These are phyloP conservation scores for Sparus aurata DNA, from an alignment of 2,797 vertebrate genomes.

Conservation along the genomic window DNA sequence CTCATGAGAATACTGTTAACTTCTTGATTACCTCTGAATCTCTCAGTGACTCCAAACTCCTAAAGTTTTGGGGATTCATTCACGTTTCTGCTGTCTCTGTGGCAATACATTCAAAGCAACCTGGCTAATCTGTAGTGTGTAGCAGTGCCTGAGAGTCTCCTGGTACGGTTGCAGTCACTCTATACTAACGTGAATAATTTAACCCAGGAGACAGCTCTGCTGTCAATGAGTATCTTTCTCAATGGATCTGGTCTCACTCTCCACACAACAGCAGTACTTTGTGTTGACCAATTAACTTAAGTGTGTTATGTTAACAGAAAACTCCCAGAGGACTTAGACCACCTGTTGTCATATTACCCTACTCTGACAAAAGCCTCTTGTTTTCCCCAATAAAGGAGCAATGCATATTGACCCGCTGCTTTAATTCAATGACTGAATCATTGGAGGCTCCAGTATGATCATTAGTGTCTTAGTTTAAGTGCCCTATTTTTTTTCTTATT, in stretches of 20 bases:
- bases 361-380: neutral
- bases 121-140: neutral
- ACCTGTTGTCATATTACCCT: neutral
- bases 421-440: neutral
- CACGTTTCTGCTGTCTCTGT: neutral
- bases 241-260: neutral
- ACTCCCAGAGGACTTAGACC: neutral
- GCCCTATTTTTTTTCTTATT: neutral
- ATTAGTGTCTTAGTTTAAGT: neutral
- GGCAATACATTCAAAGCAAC: neutral
- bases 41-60: neutral
- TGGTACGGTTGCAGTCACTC: neutral
- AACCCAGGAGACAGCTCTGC: constrained; percentile 27
- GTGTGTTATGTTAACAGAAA: constrained; percentile 40
- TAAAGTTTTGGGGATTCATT: neutral
- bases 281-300: constrained; percentile 38
- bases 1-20: no score
- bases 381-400: neutral
- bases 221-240: constrained; percentile 44
- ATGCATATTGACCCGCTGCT: neutral
- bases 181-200: constrained; percentile 56
- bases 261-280: constrained; percentile 41
- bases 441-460: neutral
- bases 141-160: neutral
- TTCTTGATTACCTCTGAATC: no score